A percentile compares a stretch with the other conserved stretches of the same genome.
Evolutionary conservation across 2,888 invertebrate genomes (phyloP).

Genomic region (Drosophila parthenogenetica): DNA sequence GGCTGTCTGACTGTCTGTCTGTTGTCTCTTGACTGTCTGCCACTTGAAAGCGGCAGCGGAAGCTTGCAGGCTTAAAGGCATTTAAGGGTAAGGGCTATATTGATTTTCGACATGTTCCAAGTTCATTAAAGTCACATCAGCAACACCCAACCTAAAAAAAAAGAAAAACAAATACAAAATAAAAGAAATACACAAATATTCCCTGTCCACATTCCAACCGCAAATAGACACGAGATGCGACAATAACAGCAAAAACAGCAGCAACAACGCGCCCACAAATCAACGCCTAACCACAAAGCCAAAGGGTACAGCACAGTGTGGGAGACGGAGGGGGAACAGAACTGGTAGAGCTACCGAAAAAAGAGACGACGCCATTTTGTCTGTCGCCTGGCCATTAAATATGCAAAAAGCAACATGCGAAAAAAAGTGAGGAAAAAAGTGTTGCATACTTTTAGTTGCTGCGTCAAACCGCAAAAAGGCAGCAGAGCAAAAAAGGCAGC

Average conservation of each 20-base stretch:
- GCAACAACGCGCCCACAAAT: constrained; percentile 69
- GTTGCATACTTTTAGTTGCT: constrained; percentile 79
- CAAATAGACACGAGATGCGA: constrained; percentile 72
- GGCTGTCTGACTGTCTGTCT: constrained; percentile 25
- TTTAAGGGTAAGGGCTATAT: constrained; percentile 55
- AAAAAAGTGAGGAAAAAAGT: constrained; percentile 58
- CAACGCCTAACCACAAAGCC: constrained; percentile 72
- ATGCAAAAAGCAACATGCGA: constrained; percentile 78
- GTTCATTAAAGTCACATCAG: constrained; percentile 79
- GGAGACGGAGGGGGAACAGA: neutral
- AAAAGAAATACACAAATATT: constrained; percentile 39
- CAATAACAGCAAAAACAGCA: constrained; percentile 39
- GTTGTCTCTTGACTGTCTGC: constrained; percentile 32
- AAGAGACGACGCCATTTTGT: constrained; percentile 69
- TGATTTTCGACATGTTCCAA: constrained; percentile 66
- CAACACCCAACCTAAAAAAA: constrained; percentile 27
- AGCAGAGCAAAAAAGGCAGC: constrained; percentile 41
- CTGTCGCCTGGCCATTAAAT: constrained; percentile 74
- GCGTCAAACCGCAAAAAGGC: constrained; percentile 76
- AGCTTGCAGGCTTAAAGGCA: constrained; percentile 39
- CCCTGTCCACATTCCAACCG: constrained; percentile 55
- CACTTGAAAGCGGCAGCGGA: constrained; percentile 7
- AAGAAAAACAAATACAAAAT: constrained; percentile 8
- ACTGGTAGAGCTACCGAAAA: constrained; percentile 24
- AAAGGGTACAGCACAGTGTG: neutral